Conservation (phyloP, 2,113 vertebrate genomes). For the Forbesichthys papilliferus region DNA sequence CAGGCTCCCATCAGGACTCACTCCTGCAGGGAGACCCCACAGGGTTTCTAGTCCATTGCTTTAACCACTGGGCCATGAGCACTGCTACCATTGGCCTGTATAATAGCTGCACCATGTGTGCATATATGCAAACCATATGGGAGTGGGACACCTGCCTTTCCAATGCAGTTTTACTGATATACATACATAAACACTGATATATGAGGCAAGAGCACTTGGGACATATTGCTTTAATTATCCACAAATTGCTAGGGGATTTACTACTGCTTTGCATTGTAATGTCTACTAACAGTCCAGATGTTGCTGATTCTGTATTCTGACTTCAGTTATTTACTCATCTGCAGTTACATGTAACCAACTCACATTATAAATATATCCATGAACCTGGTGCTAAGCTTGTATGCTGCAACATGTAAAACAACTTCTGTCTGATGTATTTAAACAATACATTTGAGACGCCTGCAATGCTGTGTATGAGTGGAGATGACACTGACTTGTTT, state of each 20-base stretch:
- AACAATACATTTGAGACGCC: not conserved
- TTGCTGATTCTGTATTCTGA: too few species aligned
- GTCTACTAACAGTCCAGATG: too few species aligned
- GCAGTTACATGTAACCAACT: not conserved
- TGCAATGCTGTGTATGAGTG: not conserved
- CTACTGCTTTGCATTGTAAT: too few species aligned
- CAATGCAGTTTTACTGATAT: not conserved
- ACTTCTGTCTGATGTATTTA: not conserved
- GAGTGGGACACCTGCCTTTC: slow-evolving; percentile 33
- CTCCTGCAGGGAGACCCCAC: slow-evolving; percentile 95
- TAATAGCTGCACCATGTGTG: not conserved
- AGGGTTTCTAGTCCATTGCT: slow-evolving; percentile 94
- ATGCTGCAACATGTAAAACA: not conserved
- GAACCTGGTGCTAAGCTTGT: not conserved
- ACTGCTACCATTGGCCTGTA: not conserved
- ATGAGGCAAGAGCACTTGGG: not conserved
- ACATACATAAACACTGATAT: not conserved
- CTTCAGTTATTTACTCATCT: not conserved
- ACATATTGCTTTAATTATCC: not conserved
- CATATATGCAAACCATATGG: not conserved
- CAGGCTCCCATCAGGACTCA: slow-evolving; percentile 90
- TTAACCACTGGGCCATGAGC: slow-evolving; percentile 77
- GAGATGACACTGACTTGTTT: not conserved
- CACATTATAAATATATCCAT: not conserved
- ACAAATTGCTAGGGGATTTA: not conserved